phyloP scores from a whole-genome alignment of 2,888 invertebrate species.

The Napeogenes inachia region DNA sequence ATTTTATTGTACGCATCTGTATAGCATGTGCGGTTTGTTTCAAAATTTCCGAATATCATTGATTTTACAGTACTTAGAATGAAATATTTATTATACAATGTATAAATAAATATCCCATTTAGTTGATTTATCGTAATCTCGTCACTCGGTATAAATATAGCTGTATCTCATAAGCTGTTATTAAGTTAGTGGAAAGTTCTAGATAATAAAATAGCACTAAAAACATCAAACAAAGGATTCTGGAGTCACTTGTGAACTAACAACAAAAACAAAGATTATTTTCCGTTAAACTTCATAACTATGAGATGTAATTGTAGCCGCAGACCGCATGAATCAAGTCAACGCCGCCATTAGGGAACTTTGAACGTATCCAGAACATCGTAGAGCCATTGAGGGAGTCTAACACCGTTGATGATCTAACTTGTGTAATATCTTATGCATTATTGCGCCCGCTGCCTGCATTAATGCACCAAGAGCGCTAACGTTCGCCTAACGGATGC shows the following conservation, averaged over 20 bases:
- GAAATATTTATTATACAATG: conserved; percentile 9
- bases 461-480: conserved; percentile 45
- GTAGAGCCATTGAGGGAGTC: conserved; percentile 46
- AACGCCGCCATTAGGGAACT: conserved; percentile 48
- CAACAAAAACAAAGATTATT: conserved; percentile 10
- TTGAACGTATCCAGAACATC: conserved; percentile 46
- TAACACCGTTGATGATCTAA: conserved; percentile 61
- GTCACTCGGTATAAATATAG: neutral
- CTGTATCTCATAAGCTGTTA: neutral
- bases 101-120: neutral
- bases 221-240: conserved; percentile 2
- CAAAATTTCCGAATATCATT: conserved; percentile 41
- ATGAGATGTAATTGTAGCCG: conserved; percentile 26
- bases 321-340: conserved; percentile 52
- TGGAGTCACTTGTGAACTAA: neutral
- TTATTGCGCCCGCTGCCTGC: conserved; percentile 55
- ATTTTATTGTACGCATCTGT: conserved; percentile 64
- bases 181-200: neutral
- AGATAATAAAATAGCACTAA: neutral
- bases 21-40: conserved; percentile 46
- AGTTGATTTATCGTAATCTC: neutral
- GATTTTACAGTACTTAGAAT: conserved; percentile 18
- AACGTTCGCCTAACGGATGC: conserved; percentile 10
- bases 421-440: conserved; percentile 61
- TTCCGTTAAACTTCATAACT: conserved; percentile 3